Base-by-base conservation (phyloP, 2,797 vertebrate genomes). In the Galaxias olidus region DNA sequence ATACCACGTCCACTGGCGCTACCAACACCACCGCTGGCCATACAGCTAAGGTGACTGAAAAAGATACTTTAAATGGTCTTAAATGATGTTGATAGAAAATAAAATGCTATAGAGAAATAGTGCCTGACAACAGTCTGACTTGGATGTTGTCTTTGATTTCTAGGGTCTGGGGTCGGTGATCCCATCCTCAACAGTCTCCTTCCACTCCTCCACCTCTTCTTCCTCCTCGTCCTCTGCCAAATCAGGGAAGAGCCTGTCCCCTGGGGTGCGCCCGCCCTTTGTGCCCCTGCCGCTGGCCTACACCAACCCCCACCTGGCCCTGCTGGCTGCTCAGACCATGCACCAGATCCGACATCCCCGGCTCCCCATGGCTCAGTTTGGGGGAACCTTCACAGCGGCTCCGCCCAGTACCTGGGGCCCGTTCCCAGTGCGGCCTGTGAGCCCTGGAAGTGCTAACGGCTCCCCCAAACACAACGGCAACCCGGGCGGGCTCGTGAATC, bases 351-450 rank as follows among this genome's bases (percentile, higher is more conserved):
- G 94, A 51, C 94, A 95, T 80, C 93, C 94, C 72, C 93, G 93
- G 66, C 89, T 95, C 84, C 94, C 94, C 49, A 93, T 95, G 93
- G 93, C 94, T 49, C 94, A 94, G 6, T 94, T 95, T 76, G 94
- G 94, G 80, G 94, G 94, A 76, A 94, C 93, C 40, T 95, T 95
- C 82, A 88, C 93, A 48, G 87, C 92, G 47, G 30, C 30, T 30
- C 92, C 94, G 51, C 89, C 94, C 9, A 94, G 93, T 69, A 94
- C 94, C 40, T 95, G 94, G 94, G 94, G 94, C 80, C 94, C 94
- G 73, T 95, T 95, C 82, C 94, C 94, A n/a, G 94, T 95, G 72
- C 92, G 94, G 83, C 93, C 94, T 76, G 93, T 94, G 71, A 94
- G 93, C 78, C 93, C 94, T 11, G 92, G 93, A 78, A 95, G 93